Evolutionary conservation across 2,113 vertebrate genomes (phyloP).

Genomic region (Galeopterus variegatus): DNA sequence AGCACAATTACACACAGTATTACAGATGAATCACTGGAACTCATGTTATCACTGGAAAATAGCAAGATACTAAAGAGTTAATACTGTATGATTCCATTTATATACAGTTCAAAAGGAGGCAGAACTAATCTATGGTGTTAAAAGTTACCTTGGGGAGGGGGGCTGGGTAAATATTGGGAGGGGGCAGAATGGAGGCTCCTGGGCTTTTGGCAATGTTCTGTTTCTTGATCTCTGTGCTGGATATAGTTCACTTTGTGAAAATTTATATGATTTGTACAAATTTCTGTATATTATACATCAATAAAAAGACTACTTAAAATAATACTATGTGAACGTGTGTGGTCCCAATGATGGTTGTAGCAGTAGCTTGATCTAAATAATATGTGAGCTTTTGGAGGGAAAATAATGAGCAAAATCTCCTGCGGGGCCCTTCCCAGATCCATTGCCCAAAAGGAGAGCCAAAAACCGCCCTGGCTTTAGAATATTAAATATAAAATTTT

Average conservation of each 20-base stretch:
- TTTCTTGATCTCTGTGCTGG: background rate
- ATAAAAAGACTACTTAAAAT: background rate
- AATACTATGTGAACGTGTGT: background rate
- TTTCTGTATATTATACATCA: background rate
- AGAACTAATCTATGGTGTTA: background rate
- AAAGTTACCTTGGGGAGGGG: background rate
- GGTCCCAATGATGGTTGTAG: background rate
- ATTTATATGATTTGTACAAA: background rate
- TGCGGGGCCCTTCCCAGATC: background rate
- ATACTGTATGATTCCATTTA: background rate
- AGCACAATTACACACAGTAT: background rate
- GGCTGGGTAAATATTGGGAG: background rate
- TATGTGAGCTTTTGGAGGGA: background rate
- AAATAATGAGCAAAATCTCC: background rate
- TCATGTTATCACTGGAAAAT: slow-evolving; percentile 6
- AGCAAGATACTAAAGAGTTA: background rate
- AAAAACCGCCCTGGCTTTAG: background rate
- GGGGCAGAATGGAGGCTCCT: background rate
- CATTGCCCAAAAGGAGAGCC: background rate
- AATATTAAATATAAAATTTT: background rate
- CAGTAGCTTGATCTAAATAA: background rate
- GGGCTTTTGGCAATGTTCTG: background rate
- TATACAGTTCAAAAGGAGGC: background rate
- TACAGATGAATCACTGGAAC: background rate
- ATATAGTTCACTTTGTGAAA: slow-evolving; percentile 16